Conservation (phyloP, 2,888 invertebrate genomes). For the Cryptophagus acutangulus region DNA sequence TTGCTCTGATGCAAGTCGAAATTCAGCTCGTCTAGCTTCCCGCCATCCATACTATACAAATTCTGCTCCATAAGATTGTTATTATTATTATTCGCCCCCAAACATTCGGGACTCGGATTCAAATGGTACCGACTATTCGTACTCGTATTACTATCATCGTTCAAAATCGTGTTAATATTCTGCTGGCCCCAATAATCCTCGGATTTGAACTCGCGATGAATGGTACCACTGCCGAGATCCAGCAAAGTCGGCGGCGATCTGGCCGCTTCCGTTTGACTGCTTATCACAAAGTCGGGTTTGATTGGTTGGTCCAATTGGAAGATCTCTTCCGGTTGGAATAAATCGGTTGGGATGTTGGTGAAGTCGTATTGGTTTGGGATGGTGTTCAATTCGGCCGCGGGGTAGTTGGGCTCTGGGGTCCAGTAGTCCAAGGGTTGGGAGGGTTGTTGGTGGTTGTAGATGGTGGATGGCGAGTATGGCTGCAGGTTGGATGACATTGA, state of each 20-base stretch:
- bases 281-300: conserved; percentile 56
- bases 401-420: conserved; percentile 46
- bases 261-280: conserved; percentile 47
- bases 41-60: conserved; percentile 27
- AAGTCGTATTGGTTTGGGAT: conserved; percentile 55
- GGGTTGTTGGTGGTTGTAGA: conserved; percentile 8
- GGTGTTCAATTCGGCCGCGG: conserved; percentile 37
- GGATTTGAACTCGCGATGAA: conserved; percentile 56
- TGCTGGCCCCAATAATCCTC: conserved; percentile 60
- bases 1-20: conserved; percentile 30
- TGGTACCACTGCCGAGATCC: conserved; percentile 68
- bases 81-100: conserved; percentile 45
- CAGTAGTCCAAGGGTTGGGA: conserved; percentile 40
- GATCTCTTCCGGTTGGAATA: conserved; percentile 73
- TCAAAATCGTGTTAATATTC: conserved; percentile 46
- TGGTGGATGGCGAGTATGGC: conserved; percentile 36
- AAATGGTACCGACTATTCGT: conserved; percentile 50
- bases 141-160: conserved; percentile 50
- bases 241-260: conserved; percentile 66
- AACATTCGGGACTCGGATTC: too few relatives aligned
- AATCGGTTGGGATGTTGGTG: conserved; percentile 57
- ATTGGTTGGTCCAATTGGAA: conserved; percentile 72
- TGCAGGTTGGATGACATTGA: conserved; percentile 34
- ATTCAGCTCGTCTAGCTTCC: conserved; percentile 29
- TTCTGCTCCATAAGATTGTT: conserved; percentile 30